These are phyloP conservation scores for Zosterops japonicus DNA, from an alignment of 2,113 vertebrate genomes.

Conservation along the genomic window DNA sequence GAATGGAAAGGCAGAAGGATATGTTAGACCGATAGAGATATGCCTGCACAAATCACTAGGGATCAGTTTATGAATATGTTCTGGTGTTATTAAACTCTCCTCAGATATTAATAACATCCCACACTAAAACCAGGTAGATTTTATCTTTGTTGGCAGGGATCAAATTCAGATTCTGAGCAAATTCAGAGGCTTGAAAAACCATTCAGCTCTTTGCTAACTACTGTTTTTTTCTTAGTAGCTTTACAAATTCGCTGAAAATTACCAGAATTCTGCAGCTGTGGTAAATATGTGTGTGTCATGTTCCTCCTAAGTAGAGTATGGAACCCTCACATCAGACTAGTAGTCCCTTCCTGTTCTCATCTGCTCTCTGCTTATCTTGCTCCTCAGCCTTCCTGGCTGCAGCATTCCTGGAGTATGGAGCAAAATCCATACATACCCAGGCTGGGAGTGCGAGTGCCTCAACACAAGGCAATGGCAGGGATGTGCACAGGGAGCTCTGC, in stretches of 20 bases:
- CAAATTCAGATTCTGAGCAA: neutral
- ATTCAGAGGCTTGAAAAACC: neutral
- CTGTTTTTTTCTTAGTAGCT: neutral
- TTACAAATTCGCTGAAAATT: neutral
- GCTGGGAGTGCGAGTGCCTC: fast-evolving
- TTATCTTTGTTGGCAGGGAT: neutral
- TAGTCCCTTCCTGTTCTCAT: neutral
- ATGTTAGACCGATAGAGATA: neutral
- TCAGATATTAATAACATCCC: neutral
- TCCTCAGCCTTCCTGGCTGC: neutral
- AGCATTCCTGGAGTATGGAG: neutral
- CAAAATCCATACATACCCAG: fast-evolving
- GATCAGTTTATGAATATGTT: neutral
- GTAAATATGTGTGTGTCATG: fast-evolving
- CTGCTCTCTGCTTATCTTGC: neutral
- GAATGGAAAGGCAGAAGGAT: neutral
- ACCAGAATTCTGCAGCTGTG: neutral
- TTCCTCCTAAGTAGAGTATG: neutral
- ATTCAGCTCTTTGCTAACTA: neutral
- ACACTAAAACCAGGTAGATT: neutral
- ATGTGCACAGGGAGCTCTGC: neutral
- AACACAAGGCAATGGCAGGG: fast-evolving
- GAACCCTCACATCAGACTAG: neutral
- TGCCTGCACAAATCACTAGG: neutral
- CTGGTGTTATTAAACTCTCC: neutral